Evolutionary conservation across 1,140 invertebrate species (phyloP), one percentile per base, ranked within the genome.

Genomic region (Heliconius eleuchia): DNA sequence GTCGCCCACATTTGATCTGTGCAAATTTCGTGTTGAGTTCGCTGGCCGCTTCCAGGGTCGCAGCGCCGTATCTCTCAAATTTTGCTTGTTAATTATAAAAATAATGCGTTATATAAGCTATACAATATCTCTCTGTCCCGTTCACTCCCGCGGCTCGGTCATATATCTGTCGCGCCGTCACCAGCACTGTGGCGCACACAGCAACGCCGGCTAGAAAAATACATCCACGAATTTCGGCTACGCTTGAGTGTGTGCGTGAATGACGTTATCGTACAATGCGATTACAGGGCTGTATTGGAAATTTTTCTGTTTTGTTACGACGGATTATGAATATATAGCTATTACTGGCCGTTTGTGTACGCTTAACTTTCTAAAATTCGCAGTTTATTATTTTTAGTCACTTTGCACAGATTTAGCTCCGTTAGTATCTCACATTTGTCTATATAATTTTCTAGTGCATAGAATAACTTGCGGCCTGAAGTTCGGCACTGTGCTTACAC

Each of bases 51-150:
- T 82, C 89, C 92, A 93, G 87, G 92, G 92, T 84, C 91, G 90
- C 88, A 85, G 86, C 80, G 89, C 85, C 86, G 92, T 92, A 92
- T 93, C 90, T 92, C 90, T 92, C 88, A 91, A 94, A 92, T 94
- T 94, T 93, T 93, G 92, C 88, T 88, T 94, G 92, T 94, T 94
- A 94, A 94, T 94, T 94, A 94, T 94, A 93, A 94, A 93, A 94
- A 94, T 94, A 94, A 94, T 94, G 92, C 90, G 92, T 94, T 94
- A 93, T 93, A 93, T 94, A 94, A 94, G 86, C 74, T 90, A 74
- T 39, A 72, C 71, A 18, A 42, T 16, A 42, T 72, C 30, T 42
- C 2, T n/a, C 37, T 77, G 55, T 57, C 8, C 55, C 1, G 88
- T 88, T 83, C 85, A 37, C 79, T 91, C 84, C 3, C 83, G 74